phyloP scores from a whole-genome alignment of 2,888 invertebrate species.

The Eupithecia dodoneata region DNA sequence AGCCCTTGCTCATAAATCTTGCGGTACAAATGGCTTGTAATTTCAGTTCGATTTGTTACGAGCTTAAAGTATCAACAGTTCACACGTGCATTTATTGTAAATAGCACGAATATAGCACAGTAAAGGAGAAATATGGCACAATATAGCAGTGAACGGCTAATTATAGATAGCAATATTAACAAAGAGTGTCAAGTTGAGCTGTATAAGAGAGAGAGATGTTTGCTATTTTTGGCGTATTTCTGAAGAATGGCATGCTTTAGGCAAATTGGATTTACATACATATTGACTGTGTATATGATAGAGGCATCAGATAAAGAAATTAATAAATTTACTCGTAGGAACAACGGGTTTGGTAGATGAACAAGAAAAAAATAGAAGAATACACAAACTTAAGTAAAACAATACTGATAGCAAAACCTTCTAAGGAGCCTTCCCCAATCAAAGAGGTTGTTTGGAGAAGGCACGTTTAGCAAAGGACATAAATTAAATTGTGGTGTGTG shows the following conservation, averaged over 20 bases:
- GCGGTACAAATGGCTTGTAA: slow-evolving; percentile 26
- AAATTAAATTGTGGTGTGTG: too few relatives aligned
- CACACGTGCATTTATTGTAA: slow-evolving; percentile 32
- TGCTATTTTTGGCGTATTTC: not conserved
- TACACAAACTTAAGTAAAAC: too few relatives aligned
- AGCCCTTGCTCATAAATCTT: slow-evolving; percentile 7
- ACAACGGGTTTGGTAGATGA: too few relatives aligned
- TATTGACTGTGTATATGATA: too few relatives aligned
- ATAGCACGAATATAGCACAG: slow-evolving; percentile 25
- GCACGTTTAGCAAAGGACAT: too few relatives aligned
- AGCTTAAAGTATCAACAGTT: slow-evolving; percentile 25
- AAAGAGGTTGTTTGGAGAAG: too few relatives aligned
- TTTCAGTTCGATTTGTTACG: slow-evolving; percentile 16
- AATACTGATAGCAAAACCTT: too few relatives aligned
- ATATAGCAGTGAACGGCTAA: not conserved
- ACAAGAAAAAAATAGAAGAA: too few relatives aligned
- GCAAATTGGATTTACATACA: too few relatives aligned
- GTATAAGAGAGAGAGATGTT: not conserved
- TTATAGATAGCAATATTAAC: not conserved
- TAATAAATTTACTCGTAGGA: too few relatives aligned
- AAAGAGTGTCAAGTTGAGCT: not conserved
- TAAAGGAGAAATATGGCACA: slow-evolving; percentile 2
- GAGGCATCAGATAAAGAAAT: too few relatives aligned
- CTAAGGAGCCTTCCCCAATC: too few relatives aligned
- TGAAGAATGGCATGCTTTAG: not conserved